Base-by-base conservation (phyloP, 2,797 vertebrate genomes). In the Manis pentadactyla region DNA sequence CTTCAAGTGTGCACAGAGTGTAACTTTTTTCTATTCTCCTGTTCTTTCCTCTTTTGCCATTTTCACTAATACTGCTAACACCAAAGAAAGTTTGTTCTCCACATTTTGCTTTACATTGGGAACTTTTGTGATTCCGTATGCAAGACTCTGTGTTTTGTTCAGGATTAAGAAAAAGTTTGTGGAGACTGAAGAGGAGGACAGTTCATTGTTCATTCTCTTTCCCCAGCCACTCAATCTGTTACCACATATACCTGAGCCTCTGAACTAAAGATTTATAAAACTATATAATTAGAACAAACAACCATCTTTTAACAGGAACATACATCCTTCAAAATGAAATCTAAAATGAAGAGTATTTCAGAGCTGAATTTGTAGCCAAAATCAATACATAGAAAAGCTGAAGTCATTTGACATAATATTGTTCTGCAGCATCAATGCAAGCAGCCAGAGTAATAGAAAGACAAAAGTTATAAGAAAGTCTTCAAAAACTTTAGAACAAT, bases 301-400 rank as follows among this genome's bases (percentile, higher is more conserved):
- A 73, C 3, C 31, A 73, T 57, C 13, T 69, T 89, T 93, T 84
- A 92, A 69, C 23, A 55, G 51, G 68, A 97, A 91, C 73, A 78
- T 31, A 93, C 83, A 96, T 88, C n/a, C 59, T 95, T 86, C 87
- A 66, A 97, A 96, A 91, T 96, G n/a, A 96, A 89, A 79, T 93
- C 29, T 84, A 71, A 88, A 97, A 93, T 55, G 17, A 94, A 93
- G 53, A 71, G 23, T 63, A 51, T 85, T 86, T 94, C 85, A 29
- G 46, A 42, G 23, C 19, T 95, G 73, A 93, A 82, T 92, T 74
- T 83, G 23, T 73, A 95, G 64, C 57, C 49, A 66, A 96, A 97
- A 96, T 96, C 94, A 97, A 97, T 87, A 94, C 12, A 63, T n/a
- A 87, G n/a, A 85, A 85, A 74, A 97, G 46, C 17, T 63, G 46